A percentile compares a stretch with the other conserved stretches of the same genome.
Evolutionary conservation across 2,797 vertebrate species (phyloP).

Genomic region (Alauda arvensis): DNA sequence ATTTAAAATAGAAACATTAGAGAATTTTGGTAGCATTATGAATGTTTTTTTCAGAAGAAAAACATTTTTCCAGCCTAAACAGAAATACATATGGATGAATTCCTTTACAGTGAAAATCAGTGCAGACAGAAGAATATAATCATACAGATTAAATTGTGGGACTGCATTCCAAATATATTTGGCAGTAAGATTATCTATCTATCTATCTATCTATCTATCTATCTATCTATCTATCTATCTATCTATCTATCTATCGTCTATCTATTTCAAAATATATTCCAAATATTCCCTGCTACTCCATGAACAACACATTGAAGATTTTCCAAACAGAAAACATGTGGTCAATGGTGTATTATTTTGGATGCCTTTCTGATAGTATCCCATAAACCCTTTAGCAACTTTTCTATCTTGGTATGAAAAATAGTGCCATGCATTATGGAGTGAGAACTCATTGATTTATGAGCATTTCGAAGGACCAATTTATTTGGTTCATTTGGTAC

Average conservation of each 20-base stretch:
- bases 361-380: neutral
- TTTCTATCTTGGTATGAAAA: constrained; percentile 2
- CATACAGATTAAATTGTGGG: neutral
- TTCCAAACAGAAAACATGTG: neutral
- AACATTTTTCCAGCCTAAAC: neutral
- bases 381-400: neutral
- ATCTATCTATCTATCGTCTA: neutral
- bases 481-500: neutral
- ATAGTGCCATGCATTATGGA: neutral
- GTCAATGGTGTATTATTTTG: neutral
- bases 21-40: neutral
- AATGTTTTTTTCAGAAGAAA: neutral
- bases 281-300: neutral
- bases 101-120: neutral
- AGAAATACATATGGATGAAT: neutral
- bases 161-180: neutral
- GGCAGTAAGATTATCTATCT: neutral
- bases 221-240: neutral
- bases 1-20: neutral
- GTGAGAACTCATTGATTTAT: constrained; percentile 26
- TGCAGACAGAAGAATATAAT: neutral
- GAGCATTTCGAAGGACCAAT: neutral
- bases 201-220: neutral
- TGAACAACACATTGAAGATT: neutral
- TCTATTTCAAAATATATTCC: neutral